A percentile compares a stretch with the other conserved stretches of the same genome.
These are phyloP conservation scores for Anagrus nilaparvatae DNA, from an alignment of 1,140 invertebrate genomes.

Conservation along the genomic window DNA sequence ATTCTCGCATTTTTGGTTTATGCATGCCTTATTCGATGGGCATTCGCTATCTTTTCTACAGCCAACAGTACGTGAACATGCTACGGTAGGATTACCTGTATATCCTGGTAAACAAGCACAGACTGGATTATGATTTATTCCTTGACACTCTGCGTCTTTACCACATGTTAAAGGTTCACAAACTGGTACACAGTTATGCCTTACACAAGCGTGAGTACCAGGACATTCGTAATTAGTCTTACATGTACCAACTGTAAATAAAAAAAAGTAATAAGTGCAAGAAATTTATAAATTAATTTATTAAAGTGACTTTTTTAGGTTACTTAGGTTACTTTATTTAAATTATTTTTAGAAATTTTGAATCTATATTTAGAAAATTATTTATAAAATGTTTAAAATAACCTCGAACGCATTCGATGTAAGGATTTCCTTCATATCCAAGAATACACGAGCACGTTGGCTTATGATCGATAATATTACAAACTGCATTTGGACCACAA, in stretches of 20 bases:
- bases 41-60: slow-evolving; percentile 69
- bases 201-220: slow-evolving; percentile 65
- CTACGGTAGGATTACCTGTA: slow-evolving; percentile 66
- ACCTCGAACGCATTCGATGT: slow-evolving; percentile 60
- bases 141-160: slow-evolving; percentile 61
- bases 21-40: slow-evolving; percentile 62
- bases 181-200: slow-evolving; percentile 66
- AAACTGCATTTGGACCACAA: slow-evolving; percentile 70
- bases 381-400: slow-evolving; percentile 10
- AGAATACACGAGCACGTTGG: slow-evolving; percentile 71
- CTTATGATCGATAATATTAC: slow-evolving; percentile 69
- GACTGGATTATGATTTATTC: slow-evolving; percentile 64
- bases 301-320: not conserved
- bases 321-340: too few relatives aligned
- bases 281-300: not conserved
- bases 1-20: slow-evolving; percentile 67
- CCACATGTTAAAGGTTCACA: slow-evolving; percentile 66
- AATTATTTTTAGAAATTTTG: too few relatives aligned
- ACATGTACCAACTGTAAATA: slow-evolving; percentile 49
- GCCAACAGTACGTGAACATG: slow-evolving; percentile 58
- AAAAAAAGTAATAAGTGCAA: not conserved
- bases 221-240: slow-evolving; percentile 63
- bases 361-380: too few relatives aligned
- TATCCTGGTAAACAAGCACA: slow-evolving; percentile 73
- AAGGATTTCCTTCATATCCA: slow-evolving; percentile 72